Evolutionary conservation across 2,888 invertebrate species (phyloP), one percentile per base, ranked within the genome.

Genomic region (Polyommatus icarus): DNA sequence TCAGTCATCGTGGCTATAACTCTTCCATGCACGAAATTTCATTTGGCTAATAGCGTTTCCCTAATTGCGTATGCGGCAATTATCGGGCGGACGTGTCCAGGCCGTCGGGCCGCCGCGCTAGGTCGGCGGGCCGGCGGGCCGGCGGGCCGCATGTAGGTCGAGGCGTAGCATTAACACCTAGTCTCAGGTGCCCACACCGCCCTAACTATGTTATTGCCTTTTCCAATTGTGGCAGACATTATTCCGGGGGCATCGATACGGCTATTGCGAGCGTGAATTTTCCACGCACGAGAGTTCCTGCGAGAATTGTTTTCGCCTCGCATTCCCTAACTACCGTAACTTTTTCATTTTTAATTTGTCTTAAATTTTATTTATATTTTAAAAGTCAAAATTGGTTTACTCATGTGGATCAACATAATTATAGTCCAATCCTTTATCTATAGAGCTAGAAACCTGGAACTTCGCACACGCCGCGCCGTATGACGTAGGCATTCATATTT

Each of bases 31-130:
- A 83, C 81, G 81, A 84, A 86, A 87, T 86, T 87, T 85, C 84
- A 87, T 88, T 88, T 84, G 79, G 82, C 82, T 89, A 87, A 90
- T 88, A 86, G 86, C 84, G 85, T 87, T 87, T 85, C 84, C 84
- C 83, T 90, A 89, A 91, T 92, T 90, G 86, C 85, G 85, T 87
- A 87, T 88, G 86, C 86, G 84, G 86, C 85, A 90, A 90, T 91
- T 89, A 91, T 87, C 85, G 82, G 83, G 81, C 80, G 87, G 83
- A 88, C 88, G 87, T 90, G 89, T 88, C 86, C 83, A 84, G 82
- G 50, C 50, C 50, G 50, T 15, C 83, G 84, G 82, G 81, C 83
- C 50, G 15, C 50, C 12, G 3, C 15, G 87, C 90, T 15, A 15
- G 86, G 84, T 84, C 81, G 87, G 1, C 50, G 50, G 50, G 54